Evolutionary conservation across 2,888 invertebrate genomes (phyloP).

Genomic region (Hemistola chrysoprasaria): DNA sequence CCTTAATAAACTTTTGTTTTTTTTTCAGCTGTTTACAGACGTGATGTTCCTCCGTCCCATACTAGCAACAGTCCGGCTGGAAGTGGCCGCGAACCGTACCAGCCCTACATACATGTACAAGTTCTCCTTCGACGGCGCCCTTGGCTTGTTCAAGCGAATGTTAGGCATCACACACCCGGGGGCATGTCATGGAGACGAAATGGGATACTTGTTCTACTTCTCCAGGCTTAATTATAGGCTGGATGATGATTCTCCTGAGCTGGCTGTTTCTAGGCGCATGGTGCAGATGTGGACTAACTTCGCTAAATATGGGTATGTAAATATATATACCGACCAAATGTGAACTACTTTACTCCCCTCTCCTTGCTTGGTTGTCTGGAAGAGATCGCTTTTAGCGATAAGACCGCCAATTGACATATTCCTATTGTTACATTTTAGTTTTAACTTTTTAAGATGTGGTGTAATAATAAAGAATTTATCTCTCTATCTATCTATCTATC

Average conservation of each 20-base stretch:
- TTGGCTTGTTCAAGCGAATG: constrained; percentile 84
- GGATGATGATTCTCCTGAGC: constrained; percentile 82
- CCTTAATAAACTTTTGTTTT: constrained; percentile 4
- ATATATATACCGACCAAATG: no score
- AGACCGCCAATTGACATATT: no score
- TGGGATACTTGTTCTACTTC: constrained; percentile 85
- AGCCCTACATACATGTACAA: constrained; percentile 83
- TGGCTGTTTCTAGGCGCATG: constrained; percentile 82
- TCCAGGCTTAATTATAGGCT: constrained; percentile 83
- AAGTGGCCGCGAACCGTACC: constrained; percentile 59
- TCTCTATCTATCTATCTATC: no score
- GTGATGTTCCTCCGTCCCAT: constrained; percentile 84
- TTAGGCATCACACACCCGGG: constrained; percentile 82
- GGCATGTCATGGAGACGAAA: constrained; percentile 84
- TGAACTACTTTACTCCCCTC: no score
- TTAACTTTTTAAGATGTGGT: no score
- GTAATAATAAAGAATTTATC: no score
- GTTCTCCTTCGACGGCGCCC: constrained; percentile 83
- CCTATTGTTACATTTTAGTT: no score
- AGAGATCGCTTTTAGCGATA: no score
- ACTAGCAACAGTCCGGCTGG: constrained; percentile 74
- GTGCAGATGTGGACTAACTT: constrained; percentile 85
- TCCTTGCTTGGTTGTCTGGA: no score
- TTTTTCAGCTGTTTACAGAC: constrained; percentile 81
- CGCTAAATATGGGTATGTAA: constrained; percentile 84